These are phyloP conservation scores for Drosophila murphyi DNA, from an alignment of 1,140 invertebrate species.

Conservation along the genomic window DNA sequence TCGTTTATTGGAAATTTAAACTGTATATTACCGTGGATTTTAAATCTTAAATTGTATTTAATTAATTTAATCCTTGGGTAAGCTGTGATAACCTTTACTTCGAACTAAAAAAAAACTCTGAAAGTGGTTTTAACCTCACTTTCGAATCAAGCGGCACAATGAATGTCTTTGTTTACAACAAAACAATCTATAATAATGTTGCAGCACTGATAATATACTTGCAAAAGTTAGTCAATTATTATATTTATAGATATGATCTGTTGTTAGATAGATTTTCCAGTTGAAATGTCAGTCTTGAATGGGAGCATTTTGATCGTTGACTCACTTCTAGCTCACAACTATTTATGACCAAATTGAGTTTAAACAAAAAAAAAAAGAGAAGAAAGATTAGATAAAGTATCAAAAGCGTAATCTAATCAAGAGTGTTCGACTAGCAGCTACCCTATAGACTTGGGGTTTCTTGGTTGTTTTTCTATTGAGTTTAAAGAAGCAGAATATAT, in stretches of 20 bases:
- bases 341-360: neutral
- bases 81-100: slow-evolving; percentile 1
- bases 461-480: too few species aligned
- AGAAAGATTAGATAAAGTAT: slow-evolving; percentile 44
- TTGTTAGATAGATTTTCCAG: too few species aligned
- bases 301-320: slow-evolving; percentile 10
- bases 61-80: slow-evolving; percentile 4
- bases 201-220: neutral
- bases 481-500: too few species aligned
- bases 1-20: neutral
- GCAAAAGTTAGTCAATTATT: neutral
- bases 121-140: slow-evolving; percentile 31
- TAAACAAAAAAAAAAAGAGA: neutral
- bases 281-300: neutral
- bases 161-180: slow-evolving; percentile 8
- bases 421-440: neutral
- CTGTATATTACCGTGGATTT: neutral
- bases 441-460: neutral
- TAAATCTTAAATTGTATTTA: neutral
- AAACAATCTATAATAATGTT: slow-evolving; percentile 6
- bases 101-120: neutral
- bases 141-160: neutral
- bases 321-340: slow-evolving; percentile 1
- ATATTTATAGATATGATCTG: neutral
- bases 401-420: neutral